Evolutionary conservation across 2,797 vertebrate genomes (phyloP), one percentile per base, ranked within the genome.

Genomic region (Denticeps clupeoides): DNA sequence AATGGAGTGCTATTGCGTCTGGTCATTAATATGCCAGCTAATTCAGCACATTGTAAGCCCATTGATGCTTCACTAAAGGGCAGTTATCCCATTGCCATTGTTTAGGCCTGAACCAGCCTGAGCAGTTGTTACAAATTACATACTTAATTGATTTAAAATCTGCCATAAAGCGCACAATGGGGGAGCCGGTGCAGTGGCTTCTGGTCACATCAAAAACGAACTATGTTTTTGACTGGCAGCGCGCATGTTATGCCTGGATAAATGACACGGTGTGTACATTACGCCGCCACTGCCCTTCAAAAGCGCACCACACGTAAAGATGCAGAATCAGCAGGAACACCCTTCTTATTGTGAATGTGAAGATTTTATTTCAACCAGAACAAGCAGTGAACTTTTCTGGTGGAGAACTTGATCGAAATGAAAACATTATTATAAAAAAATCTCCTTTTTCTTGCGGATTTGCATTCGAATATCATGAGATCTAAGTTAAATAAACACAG

Each of bases 11-110:
- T 82, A 84, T 79, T 87, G 87, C 87, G 84, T 88, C 87, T 87
- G 87, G 86, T 89, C 90, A 94, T 97, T 97, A 96, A 94, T 94
- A 95, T 97, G 92, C 91, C 78, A 91, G 87, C 91, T 97, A 97
- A 97, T 97, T 93, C 92, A 89, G 88, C 88, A 88, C 90, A 96
- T 88, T 95, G 91, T 95, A 93, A 97, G 89, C 91, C 90, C 87
- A 96, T 93, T 95, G 94, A 90, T 84, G 82, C 87, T 81, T 69
- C 82, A 96, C 93, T 97, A 97, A 97, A 87, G 91, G 90, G 88
- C 89, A 96, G 91, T 92, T 91, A 97, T 91, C 90, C 87, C 81
- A 85, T 82, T 84, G 84, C 89, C 81, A 91, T 93, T 92, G 90
- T 97, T 89, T 91, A 84, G 66, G 79, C 75, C 79, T 85, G 86